Evolutionary conservation across 2,113 vertebrate genomes (phyloP), one percentile per base, ranked within the genome.

Genomic region (Varanus salvator): DNA sequence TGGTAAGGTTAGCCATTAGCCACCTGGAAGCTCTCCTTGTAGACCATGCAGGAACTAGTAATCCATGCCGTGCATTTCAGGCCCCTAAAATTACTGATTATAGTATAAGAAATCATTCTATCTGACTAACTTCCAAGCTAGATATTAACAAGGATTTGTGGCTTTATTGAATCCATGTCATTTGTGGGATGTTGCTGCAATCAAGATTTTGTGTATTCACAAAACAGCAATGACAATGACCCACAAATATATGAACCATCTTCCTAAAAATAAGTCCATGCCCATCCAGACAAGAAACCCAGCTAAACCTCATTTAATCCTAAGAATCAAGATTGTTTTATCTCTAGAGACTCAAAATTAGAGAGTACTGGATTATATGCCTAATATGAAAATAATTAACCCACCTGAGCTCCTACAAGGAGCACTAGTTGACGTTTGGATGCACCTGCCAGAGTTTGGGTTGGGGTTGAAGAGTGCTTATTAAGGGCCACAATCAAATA

Each of bases 311-410:
- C 3, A 19, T 87, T 72, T 87, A 66, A 48, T 66, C 74, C 74
- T 87, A 19, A 88, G 23, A 71, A 81, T 1, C 23, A 72, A 29
- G 68, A 72, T 75, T 48, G 69, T 54, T 74, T 83, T 89, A 89
- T 17, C 27, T 60, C n/a, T 54, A 44, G 50, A 54, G 23, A 60
- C 1, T 14, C 17, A 21, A 83, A 88, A 54, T 8, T 44, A 54
- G 82, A 11, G 17, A 11, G 34, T 71, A 82, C 6, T 82, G 87
- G 17, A 83, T 29, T 9, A 75, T 75, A 71, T 75, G 80, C 52
- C 27, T 48, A 29, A 27, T 60, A 60, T 5, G 50, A 88, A 83
- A 83, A 31, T 57, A 80, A 72, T 57, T 71, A 25, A n/a, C 38
- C 29, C 68, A 14, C 38, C 38, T 44, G 25, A 69, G 31, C 38